These are phyloP conservation scores for Megalopta genalis DNA, from an alignment of 1,140 invertebrate genomes.

Conservation along the genomic window DNA sequence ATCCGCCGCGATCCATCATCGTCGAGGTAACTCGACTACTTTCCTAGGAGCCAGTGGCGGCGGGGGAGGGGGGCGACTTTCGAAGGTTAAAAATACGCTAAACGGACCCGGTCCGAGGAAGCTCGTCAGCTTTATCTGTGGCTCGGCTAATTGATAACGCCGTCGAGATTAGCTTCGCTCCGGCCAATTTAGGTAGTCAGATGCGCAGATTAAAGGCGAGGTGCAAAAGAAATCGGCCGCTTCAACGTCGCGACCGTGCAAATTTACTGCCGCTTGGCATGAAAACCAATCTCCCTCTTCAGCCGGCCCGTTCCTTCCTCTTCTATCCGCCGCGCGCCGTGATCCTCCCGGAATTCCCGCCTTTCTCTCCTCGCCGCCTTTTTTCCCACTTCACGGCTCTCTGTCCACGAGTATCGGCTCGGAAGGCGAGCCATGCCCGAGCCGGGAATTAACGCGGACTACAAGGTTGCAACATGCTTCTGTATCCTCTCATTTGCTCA, in stretches of 20 bases:
- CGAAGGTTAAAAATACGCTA: conserved; percentile 47
- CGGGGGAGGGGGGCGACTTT: background rate
- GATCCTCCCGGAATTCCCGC: no score
- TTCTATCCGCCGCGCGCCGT: background rate
- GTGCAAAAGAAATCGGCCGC: conserved; percentile 60
- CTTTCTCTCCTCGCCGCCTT: background rate
- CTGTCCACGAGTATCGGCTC: conserved; percentile 51
- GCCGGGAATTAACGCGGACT: conserved; percentile 43
- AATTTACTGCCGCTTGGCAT: conserved; percentile 66
- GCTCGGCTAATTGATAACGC: conserved; percentile 68
- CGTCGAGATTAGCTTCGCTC: conserved; percentile 65
- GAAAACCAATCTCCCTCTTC: conserved; percentile 56
- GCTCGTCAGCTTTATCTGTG: conserved; percentile 46
- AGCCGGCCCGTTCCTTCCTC: conserved; percentile 14
- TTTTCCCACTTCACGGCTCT: conserved; percentile 49
- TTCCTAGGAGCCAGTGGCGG: conserved; percentile 35
- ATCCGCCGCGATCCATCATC: background rate
- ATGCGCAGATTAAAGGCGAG: conserved; percentile 64
- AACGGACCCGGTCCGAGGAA: conserved; percentile 3
- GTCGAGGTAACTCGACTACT: conserved; percentile 3
- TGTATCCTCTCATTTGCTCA: background rate
- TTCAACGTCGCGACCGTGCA: conserved; percentile 56
- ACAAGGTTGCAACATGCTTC: conserved; percentile 28
- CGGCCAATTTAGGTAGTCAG: conserved; percentile 68
- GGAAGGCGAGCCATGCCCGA: conserved; percentile 37